These are phyloP conservation scores for Miltochrista miniata DNA, from an alignment of 2,888 invertebrate genomes.

Conservation along the genomic window DNA sequence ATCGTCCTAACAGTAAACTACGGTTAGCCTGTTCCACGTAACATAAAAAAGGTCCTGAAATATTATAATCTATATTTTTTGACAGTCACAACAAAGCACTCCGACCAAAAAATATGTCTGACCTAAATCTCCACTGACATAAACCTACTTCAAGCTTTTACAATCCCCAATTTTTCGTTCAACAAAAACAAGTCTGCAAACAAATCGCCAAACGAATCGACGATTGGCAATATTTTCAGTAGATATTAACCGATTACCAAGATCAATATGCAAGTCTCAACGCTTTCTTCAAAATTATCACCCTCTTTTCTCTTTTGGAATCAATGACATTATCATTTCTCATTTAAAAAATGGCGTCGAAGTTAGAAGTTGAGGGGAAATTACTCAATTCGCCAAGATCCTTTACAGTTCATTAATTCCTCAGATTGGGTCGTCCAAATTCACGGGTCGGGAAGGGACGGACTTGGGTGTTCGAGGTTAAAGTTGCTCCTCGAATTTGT, in stretches of 20 bases:
- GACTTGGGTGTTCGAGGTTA: constrained; percentile 25
- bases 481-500: constrained; percentile 12
- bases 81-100: not conserved
- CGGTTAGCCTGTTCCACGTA: not conserved
- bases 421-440: constrained; percentile 69
- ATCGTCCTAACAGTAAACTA: not conserved
- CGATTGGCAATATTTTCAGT: constrained; percentile 30
- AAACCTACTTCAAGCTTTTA: constrained; percentile 6
- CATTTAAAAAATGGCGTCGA: constrained; percentile 55
- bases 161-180: constrained; percentile 15
- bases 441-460: constrained; percentile 55
- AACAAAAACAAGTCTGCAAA: constrained; percentile 10
- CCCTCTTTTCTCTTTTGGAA: constrained; percentile 27
- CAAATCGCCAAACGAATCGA: constrained; percentile 6
- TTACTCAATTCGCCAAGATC: constrained; percentile 72
- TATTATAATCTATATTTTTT: not conserved
- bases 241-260: constrained; percentile 25
- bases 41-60: not conserved
- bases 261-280: constrained; percentile 26
- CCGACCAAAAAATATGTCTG: not conserved
- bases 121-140: constrained; percentile 1
- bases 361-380: constrained; percentile 53
- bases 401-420: constrained; percentile 77
- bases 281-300: constrained; percentile 31
- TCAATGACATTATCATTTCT: constrained; percentile 59